Conservation (phyloP, 2,113 vertebrate species). For the Antigone vipio region DNA sequence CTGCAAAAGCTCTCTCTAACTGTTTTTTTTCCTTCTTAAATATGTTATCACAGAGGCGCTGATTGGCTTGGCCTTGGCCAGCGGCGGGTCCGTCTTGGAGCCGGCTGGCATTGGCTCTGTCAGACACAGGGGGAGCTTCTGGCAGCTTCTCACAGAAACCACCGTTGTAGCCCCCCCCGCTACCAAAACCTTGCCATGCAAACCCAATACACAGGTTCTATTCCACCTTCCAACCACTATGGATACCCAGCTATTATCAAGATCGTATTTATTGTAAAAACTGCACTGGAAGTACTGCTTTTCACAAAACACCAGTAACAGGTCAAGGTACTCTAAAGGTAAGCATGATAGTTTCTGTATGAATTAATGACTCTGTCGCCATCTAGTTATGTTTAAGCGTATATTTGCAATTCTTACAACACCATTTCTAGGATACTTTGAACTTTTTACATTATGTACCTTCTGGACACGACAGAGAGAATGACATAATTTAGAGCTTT, state of each 20-base stretch:
- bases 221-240: neutral
- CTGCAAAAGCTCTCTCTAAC: too few species aligned
- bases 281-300: neutral
- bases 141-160: too few species aligned
- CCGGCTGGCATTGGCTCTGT: too few species aligned
- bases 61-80: too few species aligned
- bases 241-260: neutral
- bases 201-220: neutral
- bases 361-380: neutral
- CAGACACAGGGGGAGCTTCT: too few species aligned
- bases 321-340: neutral
- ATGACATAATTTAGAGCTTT: neutral
- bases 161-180: too few species aligned
- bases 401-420: neutral
- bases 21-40: too few species aligned
- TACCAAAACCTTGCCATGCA: too few species aligned
- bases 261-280: neutral
- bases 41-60: too few species aligned
- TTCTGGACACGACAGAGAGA: neutral
- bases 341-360: neutral
- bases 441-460: neutral
- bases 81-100: too few species aligned
- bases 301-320: neutral
- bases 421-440: neutral
- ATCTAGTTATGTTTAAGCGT: neutral